Conservation (phyloP, 2,797 vertebrate species). For the Tachyglossus aculeatus region DNA sequence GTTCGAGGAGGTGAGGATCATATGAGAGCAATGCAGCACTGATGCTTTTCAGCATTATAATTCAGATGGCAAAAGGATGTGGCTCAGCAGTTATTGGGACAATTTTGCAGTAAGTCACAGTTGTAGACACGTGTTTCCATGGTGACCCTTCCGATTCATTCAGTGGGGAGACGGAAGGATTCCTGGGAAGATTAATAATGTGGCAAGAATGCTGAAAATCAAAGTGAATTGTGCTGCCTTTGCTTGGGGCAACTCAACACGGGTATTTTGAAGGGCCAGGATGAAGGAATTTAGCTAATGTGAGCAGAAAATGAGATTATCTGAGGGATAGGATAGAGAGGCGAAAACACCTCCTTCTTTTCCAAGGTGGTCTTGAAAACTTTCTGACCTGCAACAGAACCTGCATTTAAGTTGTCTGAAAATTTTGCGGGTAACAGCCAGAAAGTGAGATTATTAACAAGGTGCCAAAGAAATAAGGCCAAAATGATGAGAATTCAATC, state of each 20-base stretch:
- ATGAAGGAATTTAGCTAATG: constrained; percentile 15
- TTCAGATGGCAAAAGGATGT: constrained; percentile 31
- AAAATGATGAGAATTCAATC: neutral
- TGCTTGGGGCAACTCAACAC: constrained; percentile 2
- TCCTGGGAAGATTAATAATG: constrained; percentile 41
- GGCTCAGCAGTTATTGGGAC: constrained; percentile 5
- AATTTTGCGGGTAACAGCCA: neutral
- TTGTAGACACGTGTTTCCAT: constrained; percentile 50
- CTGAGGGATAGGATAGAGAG: too few relatives aligned
- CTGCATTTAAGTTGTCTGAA: constrained; percentile 19
- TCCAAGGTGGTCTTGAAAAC: neutral
- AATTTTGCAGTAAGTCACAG: constrained; percentile 21
- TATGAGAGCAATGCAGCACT: constrained; percentile 18
- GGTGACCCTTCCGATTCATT: constrained; percentile 40
- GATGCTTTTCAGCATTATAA: constrained; percentile 17
- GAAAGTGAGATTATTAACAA: neutral
- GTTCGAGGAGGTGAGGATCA: constrained; percentile 9
- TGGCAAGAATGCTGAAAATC: constrained; percentile 39
- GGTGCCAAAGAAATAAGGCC: neutral
- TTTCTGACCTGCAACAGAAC: constrained; percentile 12
- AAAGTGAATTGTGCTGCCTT: constrained; percentile 38
- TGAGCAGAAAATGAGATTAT: constrained; percentile 22
- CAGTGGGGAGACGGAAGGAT: neutral
- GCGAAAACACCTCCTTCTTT: constrained; percentile 30
- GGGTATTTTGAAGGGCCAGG: constrained; percentile 13